Conservation (phyloP, 2,888 invertebrate genomes). For the Calameuta idolon region DNA sequence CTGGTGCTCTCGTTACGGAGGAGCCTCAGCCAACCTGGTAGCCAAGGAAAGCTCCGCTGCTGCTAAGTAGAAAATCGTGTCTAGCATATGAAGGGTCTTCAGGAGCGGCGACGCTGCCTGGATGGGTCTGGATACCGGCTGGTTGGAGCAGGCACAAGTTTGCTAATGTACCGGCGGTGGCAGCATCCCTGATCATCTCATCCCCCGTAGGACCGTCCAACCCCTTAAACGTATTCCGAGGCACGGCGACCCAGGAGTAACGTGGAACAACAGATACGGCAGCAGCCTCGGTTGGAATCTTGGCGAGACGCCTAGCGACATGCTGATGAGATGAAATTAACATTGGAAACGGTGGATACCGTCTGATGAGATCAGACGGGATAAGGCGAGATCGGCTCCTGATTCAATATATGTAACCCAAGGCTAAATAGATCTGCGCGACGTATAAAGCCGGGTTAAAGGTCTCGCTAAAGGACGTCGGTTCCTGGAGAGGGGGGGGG, state of each 20-base stretch:
- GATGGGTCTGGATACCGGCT: background rate
- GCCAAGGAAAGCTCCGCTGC: slow-evolving; percentile 28
- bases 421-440: slow-evolving; percentile 40
- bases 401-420: slow-evolving; percentile 23
- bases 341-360: slow-evolving; percentile 26
- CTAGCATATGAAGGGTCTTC: slow-evolving; percentile 58
- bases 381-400: slow-evolving; percentile 21
- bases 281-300: slow-evolving; percentile 32
- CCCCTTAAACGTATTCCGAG: slow-evolving; percentile 22
- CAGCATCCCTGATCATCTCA: background rate
- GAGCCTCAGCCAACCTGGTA: background rate
- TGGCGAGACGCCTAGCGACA: slow-evolving; percentile 29
- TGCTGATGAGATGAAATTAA: slow-evolving; percentile 47
- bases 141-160: background rate
- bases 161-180: background rate
- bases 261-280: background rate
- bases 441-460: slow-evolving; percentile 27
- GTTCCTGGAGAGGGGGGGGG: background rate
- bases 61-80: slow-evolving; percentile 67
- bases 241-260: slow-evolving; percentile 1
- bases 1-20: background rate
- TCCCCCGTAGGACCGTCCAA: background rate
- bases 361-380: background rate
- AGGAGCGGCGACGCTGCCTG: background rate
- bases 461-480: slow-evolving; percentile 17